Base-by-base conservation (phyloP, 2,113 vertebrate species). In the Asarcornis scutulata region DNA sequence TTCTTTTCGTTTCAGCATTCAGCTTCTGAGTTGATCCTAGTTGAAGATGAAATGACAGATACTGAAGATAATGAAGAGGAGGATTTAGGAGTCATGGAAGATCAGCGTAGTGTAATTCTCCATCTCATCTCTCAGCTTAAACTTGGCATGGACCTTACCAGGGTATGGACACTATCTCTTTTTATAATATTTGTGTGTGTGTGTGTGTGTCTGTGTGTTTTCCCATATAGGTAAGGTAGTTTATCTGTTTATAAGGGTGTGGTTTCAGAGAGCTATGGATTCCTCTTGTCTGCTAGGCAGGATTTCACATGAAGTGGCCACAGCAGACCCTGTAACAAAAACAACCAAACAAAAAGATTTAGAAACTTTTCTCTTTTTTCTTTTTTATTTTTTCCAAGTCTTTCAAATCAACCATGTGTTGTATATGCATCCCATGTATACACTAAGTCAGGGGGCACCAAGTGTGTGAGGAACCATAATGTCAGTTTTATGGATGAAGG, bases 121-220 rank as follows among this genome's bases (percentile, higher is more conserved):
- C 99, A 99, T 96, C 98, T 99, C 96, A 98, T 99, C 74, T 99
- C 99, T 18, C 99, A 99, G 86, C 99, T 99, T 91, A 99, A 99
- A 95, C 99, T 99, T 91, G 99, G 99, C 90, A 99, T 99, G 99
- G 99, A 99, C 96, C 97, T 99, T 94, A 99, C 99, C 64, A 98
- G 99, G 98, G 99, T 99, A 98, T 3, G 97, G 18, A 16, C 10
- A 50, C 16, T 11, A 2, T 31, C 22, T 79, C 42, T 83, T 13
- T 55, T 74, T 78, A 23, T 31, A 59, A 21, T 63, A 52, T 89
- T 11, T 79, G 72, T 59, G 18, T 48, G 27, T 11, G 22, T 10
- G 8, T 10, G 7, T 2, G 9, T 6, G 9, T 40, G 46, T 2
- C 0, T 9, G 1, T 13, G 63, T 1, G 2, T 72, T 75, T 75